Evolutionary conservation across 2,113 vertebrate genomes (phyloP), one percentile per base, ranked within the genome.

Genomic region (Chloroceryle aenea): DNA sequence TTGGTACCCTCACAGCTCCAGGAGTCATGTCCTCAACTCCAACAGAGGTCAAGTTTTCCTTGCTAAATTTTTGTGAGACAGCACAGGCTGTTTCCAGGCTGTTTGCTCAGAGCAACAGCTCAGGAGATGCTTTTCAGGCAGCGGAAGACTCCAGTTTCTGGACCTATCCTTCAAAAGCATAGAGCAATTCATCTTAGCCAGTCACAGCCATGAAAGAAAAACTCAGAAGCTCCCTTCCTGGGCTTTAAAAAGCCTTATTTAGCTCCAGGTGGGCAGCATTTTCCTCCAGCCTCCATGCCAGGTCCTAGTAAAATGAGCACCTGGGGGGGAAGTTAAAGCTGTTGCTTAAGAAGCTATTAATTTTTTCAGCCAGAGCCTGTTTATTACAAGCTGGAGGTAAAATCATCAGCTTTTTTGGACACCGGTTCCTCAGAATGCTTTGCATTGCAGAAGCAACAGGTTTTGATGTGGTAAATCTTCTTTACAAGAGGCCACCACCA

Each of bases 381-480:
- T 84, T 26, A 18, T 89, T 81, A 84, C 36, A 22, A 87, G 84
- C 40, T 58, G 74, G 80, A 85, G 45, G 45, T 18, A 92, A 92
- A 96, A 95, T 34, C 40, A 69, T 64, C 61, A 75, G 58, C 26
- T 48, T 59, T 64, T 79, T 59, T 72, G 77, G 77, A 53, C 45
- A 12, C 40, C 32, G 16, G 43, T 23, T 25, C 61, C 50, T 12
- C 53, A 13, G 11, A 55, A 78, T 20, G 6, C 6, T 64, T 61
- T 18, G 29, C 2, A 0, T 5, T n/a, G 73, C 64, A 67, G 63
- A n/a, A 59, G 48, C 53, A 27, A 32, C 0, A 0, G 27, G 50
- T 26, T 78, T n/a, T 0, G 0, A 3, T 4, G 40, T 4, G 10
- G 38, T 34, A 56, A 16, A 27, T 52, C 20, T 61, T 68, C 63